phyloP scores from a whole-genome alignment of 2,797 vertebrate species.

The Sternotherus odoratus region DNA sequence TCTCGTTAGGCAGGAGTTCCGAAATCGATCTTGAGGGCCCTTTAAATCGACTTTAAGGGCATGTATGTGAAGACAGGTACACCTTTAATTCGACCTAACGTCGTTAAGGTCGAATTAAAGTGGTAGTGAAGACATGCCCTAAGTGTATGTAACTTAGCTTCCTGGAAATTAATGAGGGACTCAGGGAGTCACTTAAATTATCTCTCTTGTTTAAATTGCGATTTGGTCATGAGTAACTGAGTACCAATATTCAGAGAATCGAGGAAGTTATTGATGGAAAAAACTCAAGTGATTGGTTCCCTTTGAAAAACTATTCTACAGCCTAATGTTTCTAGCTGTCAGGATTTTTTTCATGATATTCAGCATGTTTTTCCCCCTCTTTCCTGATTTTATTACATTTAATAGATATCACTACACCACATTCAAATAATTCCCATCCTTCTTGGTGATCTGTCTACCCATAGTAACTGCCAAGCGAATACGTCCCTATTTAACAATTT shows the following conservation, averaged over 20 bases:
- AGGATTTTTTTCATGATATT: constrained; percentile 53
- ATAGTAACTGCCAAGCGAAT: constrained; percentile 26
- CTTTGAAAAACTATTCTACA: constrained; percentile 51
- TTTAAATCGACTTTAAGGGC: too few species aligned
- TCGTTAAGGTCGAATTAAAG: too few species aligned
- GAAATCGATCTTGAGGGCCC: too few species aligned
- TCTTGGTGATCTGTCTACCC: constrained; percentile 54
- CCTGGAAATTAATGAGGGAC: constrained; percentile 71
- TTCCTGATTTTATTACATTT: constrained; percentile 51
- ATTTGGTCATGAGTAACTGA: constrained; percentile 54
- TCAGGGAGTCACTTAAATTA: constrained; percentile 66
- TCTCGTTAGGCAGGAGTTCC: too few species aligned
- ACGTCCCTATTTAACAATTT: constrained; percentile 27
- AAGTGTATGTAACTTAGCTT: constrained; percentile 52
- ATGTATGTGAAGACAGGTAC: too few species aligned
- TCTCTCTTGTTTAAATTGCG: constrained; percentile 66
- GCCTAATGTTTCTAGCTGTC: constrained; percentile 61
- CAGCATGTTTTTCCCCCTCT: constrained; percentile 36
- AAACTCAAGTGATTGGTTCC: constrained; percentile 63
- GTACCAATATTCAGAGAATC: constrained; percentile 58
- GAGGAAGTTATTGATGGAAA: constrained; percentile 44
- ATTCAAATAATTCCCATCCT: constrained; percentile 60
- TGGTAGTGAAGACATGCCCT: too few species aligned
- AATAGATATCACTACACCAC: constrained; percentile 60
- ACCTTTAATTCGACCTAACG: too few species aligned